phyloP scores from a whole-genome alignment of 1,140 invertebrate species.

The Zaprionus capensis region DNA sequence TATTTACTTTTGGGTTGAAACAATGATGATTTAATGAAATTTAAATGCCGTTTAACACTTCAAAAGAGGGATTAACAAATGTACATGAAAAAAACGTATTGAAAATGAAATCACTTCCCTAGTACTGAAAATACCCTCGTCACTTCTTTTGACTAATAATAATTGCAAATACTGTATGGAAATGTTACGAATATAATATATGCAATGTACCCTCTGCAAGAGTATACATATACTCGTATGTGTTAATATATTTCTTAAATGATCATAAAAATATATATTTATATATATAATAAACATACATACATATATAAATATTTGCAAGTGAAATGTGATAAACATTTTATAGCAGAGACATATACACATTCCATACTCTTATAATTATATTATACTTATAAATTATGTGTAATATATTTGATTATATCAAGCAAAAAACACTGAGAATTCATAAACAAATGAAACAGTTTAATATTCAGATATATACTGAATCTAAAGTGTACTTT shows the following conservation, averaged over 20 bases:
- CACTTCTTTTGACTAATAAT: neutral
- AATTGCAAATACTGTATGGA: no score
- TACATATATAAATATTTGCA: neutral
- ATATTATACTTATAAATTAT: neutral
- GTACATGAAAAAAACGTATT: neutral
- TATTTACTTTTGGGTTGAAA: conserved; percentile 20
- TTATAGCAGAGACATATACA: neutral
- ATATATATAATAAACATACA: neutral
- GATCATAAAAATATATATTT: no score
- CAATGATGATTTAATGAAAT: conserved; percentile 36
- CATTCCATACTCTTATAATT: neutral
- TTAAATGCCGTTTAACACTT: conserved; percentile 25
- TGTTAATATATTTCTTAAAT: neutral
- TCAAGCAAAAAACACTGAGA: neutral
- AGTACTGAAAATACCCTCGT: neutral
- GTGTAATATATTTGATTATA: neutral
- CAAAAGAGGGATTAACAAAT: neutral
- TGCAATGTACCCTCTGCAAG: neutral
- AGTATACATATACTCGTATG: neutral
- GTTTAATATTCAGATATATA: neutral
- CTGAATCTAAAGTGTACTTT: neutral
- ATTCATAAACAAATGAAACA: neutral
- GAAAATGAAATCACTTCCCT: neutral
- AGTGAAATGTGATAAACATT: neutral
- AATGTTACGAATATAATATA: neutral